Percentiles rank a stretch among this genome's conserved stretches.
phyloP scores from a whole-genome alignment of 2,888 invertebrate species.

The Philonicus albiceps region DNA sequence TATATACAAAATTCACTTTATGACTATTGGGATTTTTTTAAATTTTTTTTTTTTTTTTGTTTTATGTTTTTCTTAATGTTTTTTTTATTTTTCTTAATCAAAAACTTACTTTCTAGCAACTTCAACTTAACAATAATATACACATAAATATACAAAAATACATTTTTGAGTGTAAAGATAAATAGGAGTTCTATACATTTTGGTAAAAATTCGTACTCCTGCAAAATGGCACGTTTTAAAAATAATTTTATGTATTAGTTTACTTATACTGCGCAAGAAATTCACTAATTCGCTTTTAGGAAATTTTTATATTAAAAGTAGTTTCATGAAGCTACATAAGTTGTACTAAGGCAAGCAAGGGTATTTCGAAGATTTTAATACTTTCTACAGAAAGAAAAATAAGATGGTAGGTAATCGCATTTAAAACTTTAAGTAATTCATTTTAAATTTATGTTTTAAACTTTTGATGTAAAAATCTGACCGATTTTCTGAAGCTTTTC shows the following conservation, averaged over 20 bases:
- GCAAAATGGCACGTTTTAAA: constrained; percentile 24
- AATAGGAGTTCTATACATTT: constrained; percentile 1
- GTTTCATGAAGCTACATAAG: background rate
- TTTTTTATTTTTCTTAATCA: constrained; percentile 5
- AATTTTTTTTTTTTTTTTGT: background rate
- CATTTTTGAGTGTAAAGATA: background rate
- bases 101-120: background rate
- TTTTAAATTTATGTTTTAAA: too few relatives aligned
- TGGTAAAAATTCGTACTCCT: constrained; percentile 3
- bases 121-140: constrained; percentile 6
- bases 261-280: background rate
- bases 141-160: constrained; percentile 33
- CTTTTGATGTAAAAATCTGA: too few relatives aligned
- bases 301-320: background rate
- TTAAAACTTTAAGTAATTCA: too few relatives aligned
- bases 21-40: background rate
- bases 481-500: too few relatives aligned
- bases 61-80: background rate
- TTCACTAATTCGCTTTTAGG: background rate
- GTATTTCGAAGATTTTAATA: background rate
- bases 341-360: too few relatives aligned
- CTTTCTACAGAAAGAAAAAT: background rate
- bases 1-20: constrained; percentile 35
- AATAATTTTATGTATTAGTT: background rate
- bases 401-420: too few relatives aligned